Evolutionary conservation across 2,797 vertebrate species (phyloP), one percentile per base, ranked within the genome.

Genomic region (Syngnathus acus): DNA sequence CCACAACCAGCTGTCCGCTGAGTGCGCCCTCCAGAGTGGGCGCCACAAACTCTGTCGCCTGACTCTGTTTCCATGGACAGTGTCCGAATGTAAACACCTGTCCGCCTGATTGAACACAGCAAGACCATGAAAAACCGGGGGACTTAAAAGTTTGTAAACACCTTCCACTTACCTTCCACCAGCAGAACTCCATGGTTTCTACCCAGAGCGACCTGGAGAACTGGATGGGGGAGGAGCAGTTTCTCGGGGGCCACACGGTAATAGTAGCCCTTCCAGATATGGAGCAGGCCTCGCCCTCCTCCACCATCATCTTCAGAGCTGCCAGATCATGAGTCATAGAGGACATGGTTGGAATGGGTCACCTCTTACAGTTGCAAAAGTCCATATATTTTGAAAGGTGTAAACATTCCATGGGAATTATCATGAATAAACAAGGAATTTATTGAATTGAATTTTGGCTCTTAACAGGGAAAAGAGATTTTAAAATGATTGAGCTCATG

Each of bases 41-140:
- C 11, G 69, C 81, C 1, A 76, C 67, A 4, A 70, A 69, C 54
- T 75, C 76, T 0, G 86, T 13, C 11, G 69, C 82, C 77, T 75
- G 84, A 75, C 66, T 88, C 76, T 89, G 89, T 78, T 89, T 94
- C 96, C 97, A 98, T 0, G 94, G 89, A 75, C 95, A 85, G 40
- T 84, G 90, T 17, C 96, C 97, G 13, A 95, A 95, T 77, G 94
- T 98, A 85, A 93, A 98, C 66, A 99, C 95, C 57, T 94, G 93
- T 45, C 95, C 95, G 58, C 92, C 97, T 99, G 3, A 16, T 47
- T 45, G 0, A 43, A 43, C 38, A 11, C 10, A 57, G 26, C 3
- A 19, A 21, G 1, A 9, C 23, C 32, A 38, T 6, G 6, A 51
- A 51, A 47, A 39, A 11, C 23, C 48, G 26, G 7, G 17, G 21